These are phyloP conservation scores for Phataginus tetradactyla DNA, from an alignment of 2,797 vertebrate genomes.

Conservation along the genomic window DNA sequence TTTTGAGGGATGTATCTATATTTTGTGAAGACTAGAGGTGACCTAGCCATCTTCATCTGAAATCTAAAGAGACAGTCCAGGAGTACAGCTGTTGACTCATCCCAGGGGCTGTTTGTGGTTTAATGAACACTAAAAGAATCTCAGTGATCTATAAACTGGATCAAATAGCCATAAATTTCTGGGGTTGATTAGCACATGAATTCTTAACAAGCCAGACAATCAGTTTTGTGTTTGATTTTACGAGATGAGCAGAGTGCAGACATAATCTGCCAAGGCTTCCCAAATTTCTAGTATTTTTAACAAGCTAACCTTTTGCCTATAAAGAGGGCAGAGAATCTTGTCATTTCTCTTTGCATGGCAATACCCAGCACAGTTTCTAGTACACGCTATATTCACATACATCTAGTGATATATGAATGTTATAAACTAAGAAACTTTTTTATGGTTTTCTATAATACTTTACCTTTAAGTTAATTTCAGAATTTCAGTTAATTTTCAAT, in stretches of 20 bases:
- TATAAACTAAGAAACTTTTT: background rate
- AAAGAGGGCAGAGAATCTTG: background rate
- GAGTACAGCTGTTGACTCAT: background rate
- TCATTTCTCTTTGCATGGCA: background rate
- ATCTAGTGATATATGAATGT: background rate
- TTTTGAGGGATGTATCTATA: background rate
- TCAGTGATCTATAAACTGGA: background rate
- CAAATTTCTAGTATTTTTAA: background rate
- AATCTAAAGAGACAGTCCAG: background rate
- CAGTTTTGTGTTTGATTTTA: background rate
- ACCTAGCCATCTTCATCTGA: background rate
- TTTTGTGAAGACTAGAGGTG: background rate
- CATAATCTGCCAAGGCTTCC: background rate
- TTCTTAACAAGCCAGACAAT: background rate
- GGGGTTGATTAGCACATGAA: background rate
- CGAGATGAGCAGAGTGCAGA: background rate
- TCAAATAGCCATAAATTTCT: background rate
- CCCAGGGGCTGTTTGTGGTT: background rate
- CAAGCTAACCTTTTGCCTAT: background rate
- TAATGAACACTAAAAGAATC: background rate
- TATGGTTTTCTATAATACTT: background rate
- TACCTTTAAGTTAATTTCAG: background rate
- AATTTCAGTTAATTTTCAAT: conserved; percentile 8
- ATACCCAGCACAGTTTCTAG: background rate
- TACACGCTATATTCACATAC: accelerated